Percentiles rank a stretch among this genome's conserved stretches.
phyloP scores from a whole-genome alignment of 2,113 vertebrate genomes.

The Rhea pennata region DNA sequence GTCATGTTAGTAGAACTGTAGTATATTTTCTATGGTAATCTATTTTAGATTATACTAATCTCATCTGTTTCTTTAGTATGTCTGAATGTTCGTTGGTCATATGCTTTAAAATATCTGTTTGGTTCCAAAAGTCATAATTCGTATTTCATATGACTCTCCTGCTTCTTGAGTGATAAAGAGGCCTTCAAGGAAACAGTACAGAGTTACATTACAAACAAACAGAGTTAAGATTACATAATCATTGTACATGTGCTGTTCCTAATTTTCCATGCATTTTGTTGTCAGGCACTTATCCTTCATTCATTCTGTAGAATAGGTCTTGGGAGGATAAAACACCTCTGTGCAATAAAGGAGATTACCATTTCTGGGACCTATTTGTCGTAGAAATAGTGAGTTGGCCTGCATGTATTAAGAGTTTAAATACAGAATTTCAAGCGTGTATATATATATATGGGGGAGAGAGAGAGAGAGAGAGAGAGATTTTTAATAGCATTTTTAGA shows the following conservation, averaged over 20 bases:
- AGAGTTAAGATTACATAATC: background rate
- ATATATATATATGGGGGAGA: too few relatives aligned
- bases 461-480: background rate
- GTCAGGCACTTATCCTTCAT: background rate
- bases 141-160: background rate
- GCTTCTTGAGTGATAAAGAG: background rate
- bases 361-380: background rate
- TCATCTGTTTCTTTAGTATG: background rate
- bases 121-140: background rate
- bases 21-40: slow-evolving; percentile 24
- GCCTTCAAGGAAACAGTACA: background rate
- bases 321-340: background rate
- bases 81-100: background rate
- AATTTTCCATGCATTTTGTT: background rate
- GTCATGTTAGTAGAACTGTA: slow-evolving; percentile 22
- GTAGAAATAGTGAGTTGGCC: background rate
- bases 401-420: background rate
- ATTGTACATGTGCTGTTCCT: background rate
- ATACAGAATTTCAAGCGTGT: background rate
- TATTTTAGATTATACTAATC: background rate
- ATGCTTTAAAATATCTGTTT: background rate
- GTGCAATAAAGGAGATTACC: background rate
- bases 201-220: background rate
- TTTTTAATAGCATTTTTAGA: background rate
- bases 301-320: background rate